Evolutionary conservation across 2,113 vertebrate genomes (phyloP).

Genomic region (Sylvia atricapilla): DNA sequence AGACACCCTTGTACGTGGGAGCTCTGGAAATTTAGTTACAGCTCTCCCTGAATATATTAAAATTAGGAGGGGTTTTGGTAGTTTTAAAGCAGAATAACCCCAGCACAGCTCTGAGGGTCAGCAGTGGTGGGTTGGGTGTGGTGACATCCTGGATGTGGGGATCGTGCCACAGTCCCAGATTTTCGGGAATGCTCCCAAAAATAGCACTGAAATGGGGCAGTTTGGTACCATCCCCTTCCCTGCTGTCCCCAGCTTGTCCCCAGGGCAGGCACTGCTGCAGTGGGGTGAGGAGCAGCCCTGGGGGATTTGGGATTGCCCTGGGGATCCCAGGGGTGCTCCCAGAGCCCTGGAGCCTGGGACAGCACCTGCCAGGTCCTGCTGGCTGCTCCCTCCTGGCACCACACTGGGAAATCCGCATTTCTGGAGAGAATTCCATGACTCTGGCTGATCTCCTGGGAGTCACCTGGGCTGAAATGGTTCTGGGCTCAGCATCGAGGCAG

Average conservation of each 20-base stretch:
- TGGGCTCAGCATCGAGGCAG: background rate
- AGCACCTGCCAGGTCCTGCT: background rate
- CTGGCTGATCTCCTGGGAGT: background rate
- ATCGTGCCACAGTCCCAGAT: background rate
- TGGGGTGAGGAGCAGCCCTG: background rate
- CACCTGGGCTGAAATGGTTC: background rate
- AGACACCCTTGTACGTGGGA: background rate
- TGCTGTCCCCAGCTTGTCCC: background rate
- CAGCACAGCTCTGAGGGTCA: background rate
- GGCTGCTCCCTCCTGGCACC: background rate
- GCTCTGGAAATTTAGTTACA: background rate
- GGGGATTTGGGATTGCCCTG: background rate
- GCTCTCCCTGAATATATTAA: background rate
- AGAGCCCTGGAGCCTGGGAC: background rate
- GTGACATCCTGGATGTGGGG: background rate
- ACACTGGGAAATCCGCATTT: fast-evolving
- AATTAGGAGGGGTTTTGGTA: background rate
- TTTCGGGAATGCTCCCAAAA: background rate
- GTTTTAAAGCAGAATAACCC: background rate
- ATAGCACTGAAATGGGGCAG: background rate
- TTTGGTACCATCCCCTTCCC: background rate
- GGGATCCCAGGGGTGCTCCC: background rate
- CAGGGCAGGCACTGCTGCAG: background rate
- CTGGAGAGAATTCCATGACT: background rate
- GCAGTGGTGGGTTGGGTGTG: background rate